A percentile compares a stretch with the other conserved stretches of the same genome.
phyloP scores from a whole-genome alignment of 2,797 vertebrate species.

The Ficedula albicollis region DNA sequence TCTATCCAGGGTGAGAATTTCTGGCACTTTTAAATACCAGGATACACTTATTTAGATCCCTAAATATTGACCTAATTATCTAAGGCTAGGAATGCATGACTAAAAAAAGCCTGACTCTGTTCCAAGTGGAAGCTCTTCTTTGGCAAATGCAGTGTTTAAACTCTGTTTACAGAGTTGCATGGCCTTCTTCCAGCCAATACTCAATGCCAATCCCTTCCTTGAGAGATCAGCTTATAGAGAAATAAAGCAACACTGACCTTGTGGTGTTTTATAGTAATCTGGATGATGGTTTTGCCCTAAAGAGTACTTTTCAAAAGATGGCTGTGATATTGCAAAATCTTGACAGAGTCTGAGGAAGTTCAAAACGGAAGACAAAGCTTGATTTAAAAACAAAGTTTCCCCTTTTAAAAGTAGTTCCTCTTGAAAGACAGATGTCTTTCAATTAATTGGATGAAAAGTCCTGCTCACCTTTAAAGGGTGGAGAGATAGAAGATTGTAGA shows the following conservation, averaged over 20 bases:
- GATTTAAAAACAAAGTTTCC: neutral
- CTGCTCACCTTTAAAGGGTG: neutral
- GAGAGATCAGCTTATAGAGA: neutral
- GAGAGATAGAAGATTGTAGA: neutral
- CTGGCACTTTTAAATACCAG: neutral
- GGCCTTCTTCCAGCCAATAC: neutral
- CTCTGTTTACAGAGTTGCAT: neutral
- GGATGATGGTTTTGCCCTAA: neutral
- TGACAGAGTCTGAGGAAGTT: neutral
- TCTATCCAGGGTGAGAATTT: neutral
- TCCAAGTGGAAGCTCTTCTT: neutral
- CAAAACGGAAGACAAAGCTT: neutral
- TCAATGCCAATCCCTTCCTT: neutral
- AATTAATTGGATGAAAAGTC: neutral
- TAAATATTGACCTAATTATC: conserved; percentile 8
- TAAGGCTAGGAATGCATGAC: neutral
- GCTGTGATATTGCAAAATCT: neutral
- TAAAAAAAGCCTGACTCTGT: neutral
- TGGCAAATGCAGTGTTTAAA: neutral
- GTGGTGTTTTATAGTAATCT: neutral
- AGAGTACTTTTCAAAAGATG: neutral
- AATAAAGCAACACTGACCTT: neutral
- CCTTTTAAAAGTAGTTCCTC: neutral
- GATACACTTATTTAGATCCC: neutral
- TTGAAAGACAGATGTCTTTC: neutral